These are phyloP conservation scores for Botia almorhae DNA, from an alignment of 2,797 vertebrate species.

Conservation along the genomic window DNA sequence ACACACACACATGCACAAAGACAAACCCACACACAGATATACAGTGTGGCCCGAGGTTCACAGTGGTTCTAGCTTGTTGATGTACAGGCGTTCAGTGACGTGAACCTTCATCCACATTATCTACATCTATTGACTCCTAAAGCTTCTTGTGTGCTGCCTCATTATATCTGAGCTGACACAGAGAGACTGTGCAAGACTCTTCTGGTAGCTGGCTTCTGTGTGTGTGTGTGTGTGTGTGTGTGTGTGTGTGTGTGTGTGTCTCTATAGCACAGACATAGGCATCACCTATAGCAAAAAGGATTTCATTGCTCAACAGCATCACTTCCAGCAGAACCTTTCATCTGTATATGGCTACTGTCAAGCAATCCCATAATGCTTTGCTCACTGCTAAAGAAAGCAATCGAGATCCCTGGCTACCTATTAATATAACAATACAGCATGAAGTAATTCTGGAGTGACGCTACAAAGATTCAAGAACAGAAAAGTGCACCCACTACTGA, in stretches of 20 bases:
- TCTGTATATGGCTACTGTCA: background rate
- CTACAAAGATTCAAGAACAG: slow-evolving; percentile 14
- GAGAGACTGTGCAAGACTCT: slow-evolving; percentile 70
- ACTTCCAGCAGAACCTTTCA: background rate
- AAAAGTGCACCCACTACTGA: slow-evolving; percentile 27
- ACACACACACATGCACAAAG: background rate
- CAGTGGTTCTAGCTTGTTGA: slow-evolving; percentile 60
- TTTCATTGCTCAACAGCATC: background rate
- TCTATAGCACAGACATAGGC: slow-evolving; percentile 27
- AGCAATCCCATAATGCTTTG: slow-evolving; percentile 2
- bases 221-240: slow-evolving; percentile 9
- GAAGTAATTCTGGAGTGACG: background rate
- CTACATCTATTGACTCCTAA: slow-evolving; percentile 79
- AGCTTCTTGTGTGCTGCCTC: slow-evolving; percentile 77
- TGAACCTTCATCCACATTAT: slow-evolving; percentile 70
- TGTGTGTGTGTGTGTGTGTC: background rate
- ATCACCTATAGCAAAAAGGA: slow-evolving; percentile 19
- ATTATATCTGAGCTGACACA: slow-evolving; percentile 80
- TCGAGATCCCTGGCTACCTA: background rate
- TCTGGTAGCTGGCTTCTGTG: slow-evolving; percentile 39
- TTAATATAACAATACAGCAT: background rate
- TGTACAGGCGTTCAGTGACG: slow-evolving; percentile 48
- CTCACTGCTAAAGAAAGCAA: background rate
- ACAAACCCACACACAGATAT: slow-evolving; percentile 28
- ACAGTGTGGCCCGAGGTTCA: slow-evolving; percentile 53